A percentile compares a stretch with the other conserved stretches of the same genome.
Evolutionary conservation across 1,140 invertebrate species (phyloP).

Genomic region (Apis laboriosa): DNA sequence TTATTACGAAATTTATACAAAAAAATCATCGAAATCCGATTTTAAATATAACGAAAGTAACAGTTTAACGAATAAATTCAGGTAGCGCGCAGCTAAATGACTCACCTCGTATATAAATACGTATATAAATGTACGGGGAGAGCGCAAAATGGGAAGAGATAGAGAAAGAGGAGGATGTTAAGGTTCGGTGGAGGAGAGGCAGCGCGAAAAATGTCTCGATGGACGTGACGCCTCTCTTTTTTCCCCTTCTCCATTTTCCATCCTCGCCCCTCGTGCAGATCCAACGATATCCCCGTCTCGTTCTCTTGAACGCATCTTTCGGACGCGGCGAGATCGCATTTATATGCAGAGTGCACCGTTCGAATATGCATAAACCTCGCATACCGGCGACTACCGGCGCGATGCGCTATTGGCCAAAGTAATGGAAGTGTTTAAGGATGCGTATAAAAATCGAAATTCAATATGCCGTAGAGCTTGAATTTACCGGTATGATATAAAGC

Average conservation of each 20-base stretch:
- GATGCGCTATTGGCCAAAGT: constrained; percentile 59
- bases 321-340: constrained; percentile 55
- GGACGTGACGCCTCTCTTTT: constrained; percentile 47
- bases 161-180: background rate
- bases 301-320: constrained; percentile 55
- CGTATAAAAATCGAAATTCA: constrained; percentile 62
- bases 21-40: no score
- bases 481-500: constrained; percentile 38
- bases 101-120: constrained; percentile 51
- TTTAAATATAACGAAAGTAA: no score
- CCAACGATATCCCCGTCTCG: background rate
- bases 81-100: no score
- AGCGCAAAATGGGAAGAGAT: background rate
- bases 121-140: constrained; percentile 35
- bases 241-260: background rate
- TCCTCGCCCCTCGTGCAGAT: background rate
- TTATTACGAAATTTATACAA: no score
- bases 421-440: constrained; percentile 55
- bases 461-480: constrained; percentile 46
- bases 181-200: background rate
- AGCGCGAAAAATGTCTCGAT: constrained; percentile 62
- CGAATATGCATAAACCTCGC: constrained; percentile 66
- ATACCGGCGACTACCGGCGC: constrained; percentile 56
- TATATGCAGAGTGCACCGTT: constrained; percentile 67
- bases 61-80: no score